Conservation (phyloP, 2,888 invertebrate species). For the Synergus gifuensis region DNA sequence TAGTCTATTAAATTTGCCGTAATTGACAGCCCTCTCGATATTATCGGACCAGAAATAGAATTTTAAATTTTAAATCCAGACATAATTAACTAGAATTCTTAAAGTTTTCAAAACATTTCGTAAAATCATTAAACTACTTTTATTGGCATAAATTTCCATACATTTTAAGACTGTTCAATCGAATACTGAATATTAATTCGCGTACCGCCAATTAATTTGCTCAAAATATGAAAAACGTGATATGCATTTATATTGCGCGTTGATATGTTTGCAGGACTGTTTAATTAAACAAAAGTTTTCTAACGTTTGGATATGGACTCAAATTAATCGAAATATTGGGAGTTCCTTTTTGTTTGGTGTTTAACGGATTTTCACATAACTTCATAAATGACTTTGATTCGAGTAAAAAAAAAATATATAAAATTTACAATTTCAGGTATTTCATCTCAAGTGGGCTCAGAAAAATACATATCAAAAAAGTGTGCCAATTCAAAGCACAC, state of each 20-base stretch:
- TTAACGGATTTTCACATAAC: neutral
- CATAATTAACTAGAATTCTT: neutral
- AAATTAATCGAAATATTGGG: neutral
- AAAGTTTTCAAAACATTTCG: neutral
- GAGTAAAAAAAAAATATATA: no score
- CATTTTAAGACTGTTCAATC: neutral
- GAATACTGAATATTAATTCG: conserved; percentile 7
- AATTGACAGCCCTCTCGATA: conserved; percentile 32
- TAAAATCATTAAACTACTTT: neutral
- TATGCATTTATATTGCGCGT: conserved; percentile 11
- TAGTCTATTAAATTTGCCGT: conserved; percentile 29
- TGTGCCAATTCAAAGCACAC: no score
- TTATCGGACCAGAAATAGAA: conserved; percentile 9
- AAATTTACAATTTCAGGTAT: no score
- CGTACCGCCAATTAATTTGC: conserved; percentile 5
- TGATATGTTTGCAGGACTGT: conserved; percentile 8
- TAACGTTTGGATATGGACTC: neutral
- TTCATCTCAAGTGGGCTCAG: no score
- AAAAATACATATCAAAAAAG: no score
- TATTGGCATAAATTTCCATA: neutral
- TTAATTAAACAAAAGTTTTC: neutral
- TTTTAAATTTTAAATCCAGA: neutral
- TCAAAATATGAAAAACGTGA: conserved; percentile 28
- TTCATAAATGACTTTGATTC: neutral
- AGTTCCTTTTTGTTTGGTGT: neutral